Evolutionary conservation across 2,888 invertebrate species (phyloP), one percentile per base, ranked within the genome.

Genomic region (Linnaemya vulpina): DNA sequence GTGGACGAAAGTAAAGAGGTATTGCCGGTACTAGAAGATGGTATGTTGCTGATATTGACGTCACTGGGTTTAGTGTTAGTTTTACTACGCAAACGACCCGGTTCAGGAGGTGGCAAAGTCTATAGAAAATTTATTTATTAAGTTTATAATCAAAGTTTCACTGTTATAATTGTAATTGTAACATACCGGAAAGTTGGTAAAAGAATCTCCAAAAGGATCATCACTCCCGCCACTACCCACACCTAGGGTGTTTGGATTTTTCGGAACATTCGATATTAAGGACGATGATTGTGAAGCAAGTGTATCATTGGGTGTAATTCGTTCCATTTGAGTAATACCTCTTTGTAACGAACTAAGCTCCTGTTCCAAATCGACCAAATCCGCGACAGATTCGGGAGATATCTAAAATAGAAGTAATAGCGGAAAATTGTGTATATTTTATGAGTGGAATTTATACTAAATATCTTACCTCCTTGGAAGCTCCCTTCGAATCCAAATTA

Each of bases 241-340:
- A 3, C 13, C 43, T 13, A 78, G 25, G 25, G 67, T 43, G 5
- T 15, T 63, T 20, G 38, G 79, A 68, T 49, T 38, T 63, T 76
- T 82, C 10, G 55, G 20, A 15, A 51, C 63, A 25, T 68, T 77
- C 22, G 73, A 35, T 3, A 15, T 17, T 10, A 73, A 22, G 3
- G 76, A 25, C 7, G 67, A 35, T 4, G 94, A 93, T 43, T n/a
- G 94, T 93, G 7, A 95, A 94, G 2, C 95, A 60, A 94, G 58
- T 93, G 71, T 93, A 89, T 95, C 95, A 46, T 94, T 95, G 10
- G 95, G 95, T 3, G 97, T 97, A 46, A 97, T 95, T 80, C 96
- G 95, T 91, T 97, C 97, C 94, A 97, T 97, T 93, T 97, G 97
- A 87, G 96, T 96, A 86, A 97, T 95, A 1, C 97, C 97, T 87